These are phyloP conservation scores for Zaprionus lineosus DNA, from an alignment of 2,888 invertebrate genomes.

Conservation along the genomic window DNA sequence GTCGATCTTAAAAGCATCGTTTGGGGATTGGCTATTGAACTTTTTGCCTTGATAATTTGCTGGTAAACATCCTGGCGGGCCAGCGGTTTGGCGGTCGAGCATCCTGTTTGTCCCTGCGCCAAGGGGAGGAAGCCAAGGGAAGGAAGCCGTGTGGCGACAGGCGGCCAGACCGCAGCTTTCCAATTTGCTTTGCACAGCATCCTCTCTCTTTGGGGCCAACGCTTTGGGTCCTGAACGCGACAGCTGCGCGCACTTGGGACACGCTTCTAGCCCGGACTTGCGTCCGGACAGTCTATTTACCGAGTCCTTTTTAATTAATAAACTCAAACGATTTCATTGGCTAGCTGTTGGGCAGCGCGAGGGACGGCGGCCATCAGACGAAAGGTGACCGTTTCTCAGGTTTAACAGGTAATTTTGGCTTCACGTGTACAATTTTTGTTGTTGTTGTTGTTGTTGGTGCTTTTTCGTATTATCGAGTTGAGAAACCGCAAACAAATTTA, in stretches of 20 bases:
- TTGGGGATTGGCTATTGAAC: constrained; percentile 54
- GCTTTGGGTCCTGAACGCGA: constrained; percentile 24
- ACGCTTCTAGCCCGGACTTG: constrained; percentile 14
- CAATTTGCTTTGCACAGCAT: constrained; percentile 47
- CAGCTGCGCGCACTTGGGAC: constrained; percentile 46
- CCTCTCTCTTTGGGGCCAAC: constrained; percentile 18
- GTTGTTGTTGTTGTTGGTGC: too few species aligned
- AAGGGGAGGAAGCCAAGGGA: background rate
- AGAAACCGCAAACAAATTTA: constrained; percentile 51
- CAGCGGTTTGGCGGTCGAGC: background rate
- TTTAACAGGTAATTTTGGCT: too few species aligned
- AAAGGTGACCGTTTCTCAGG: too few species aligned
- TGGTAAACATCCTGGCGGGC: constrained; percentile 27
- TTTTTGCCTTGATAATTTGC: constrained; percentile 56
- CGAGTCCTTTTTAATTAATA: constrained; percentile 73
- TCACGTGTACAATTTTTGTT: too few species aligned
- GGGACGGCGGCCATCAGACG: too few species aligned
- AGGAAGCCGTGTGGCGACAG: background rate
- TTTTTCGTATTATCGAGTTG: too few species aligned
- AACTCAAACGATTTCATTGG: constrained; percentile 74
- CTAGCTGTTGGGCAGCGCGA: constrained; percentile 11
- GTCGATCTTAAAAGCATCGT: constrained; percentile 43
- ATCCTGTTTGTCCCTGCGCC: constrained; percentile 9
- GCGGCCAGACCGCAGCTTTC: constrained; percentile 31
- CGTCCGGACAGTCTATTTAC: constrained; percentile 38